A percentile compares a stretch with the other conserved stretches of the same genome.
Evolutionary conservation across 1,140 invertebrate species (phyloP).

Genomic region (Ceratitis capitata): DNA sequence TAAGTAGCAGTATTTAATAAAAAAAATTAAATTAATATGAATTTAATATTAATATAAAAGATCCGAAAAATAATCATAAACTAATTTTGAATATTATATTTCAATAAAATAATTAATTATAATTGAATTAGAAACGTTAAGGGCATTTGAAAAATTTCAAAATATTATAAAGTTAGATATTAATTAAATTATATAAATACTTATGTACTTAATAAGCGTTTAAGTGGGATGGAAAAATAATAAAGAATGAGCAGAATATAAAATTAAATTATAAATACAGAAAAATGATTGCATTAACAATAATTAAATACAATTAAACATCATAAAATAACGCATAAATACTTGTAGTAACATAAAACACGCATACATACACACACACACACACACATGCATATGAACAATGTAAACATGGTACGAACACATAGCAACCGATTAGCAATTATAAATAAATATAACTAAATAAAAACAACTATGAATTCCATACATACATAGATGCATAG

Average conservation of each 20-base stretch:
- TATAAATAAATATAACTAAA: conserved; percentile 20
- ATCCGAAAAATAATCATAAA: neutral
- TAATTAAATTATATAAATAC: neutral
- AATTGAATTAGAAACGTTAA: conserved; percentile 16
- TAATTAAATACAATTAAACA: conserved; percentile 29
- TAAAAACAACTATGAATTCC: no score
- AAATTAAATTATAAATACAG: no score
- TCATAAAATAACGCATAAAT: conserved; percentile 1
- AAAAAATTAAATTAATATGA: conserved; percentile 9
- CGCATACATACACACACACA: neutral
- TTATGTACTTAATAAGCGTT: neutral
- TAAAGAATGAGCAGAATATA: no score
- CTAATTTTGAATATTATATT: conserved; percentile 23
- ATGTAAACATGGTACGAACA: neutral
- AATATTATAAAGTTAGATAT: neutral
- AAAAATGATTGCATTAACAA: conserved; percentile 20
- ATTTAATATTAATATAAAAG: neutral
- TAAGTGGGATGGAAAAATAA: neutral
- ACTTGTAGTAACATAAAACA: neutral
- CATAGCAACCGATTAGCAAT: neutral
- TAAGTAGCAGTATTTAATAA: conserved; percentile 4
- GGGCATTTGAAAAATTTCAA: neutral
- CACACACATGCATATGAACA: neutral
- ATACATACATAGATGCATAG: neutral
- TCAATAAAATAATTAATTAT: no score